Evolutionary conservation across 2,797 vertebrate genomes (phyloP).

Genomic region (Anguilla marmorata): DNA sequence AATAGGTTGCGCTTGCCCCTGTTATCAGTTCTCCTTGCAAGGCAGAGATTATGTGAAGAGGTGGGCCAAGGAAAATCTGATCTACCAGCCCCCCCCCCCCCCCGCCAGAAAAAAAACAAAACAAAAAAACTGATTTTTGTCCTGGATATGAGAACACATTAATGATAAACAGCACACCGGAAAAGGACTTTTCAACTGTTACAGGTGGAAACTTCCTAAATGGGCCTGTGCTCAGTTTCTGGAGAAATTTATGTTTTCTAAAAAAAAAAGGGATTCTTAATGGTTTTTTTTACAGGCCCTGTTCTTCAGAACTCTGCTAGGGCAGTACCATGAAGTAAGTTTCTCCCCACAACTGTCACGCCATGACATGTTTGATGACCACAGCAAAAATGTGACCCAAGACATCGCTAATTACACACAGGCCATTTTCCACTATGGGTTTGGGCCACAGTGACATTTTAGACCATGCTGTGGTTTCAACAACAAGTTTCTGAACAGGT

Average conservation of each 20-base stretch:
- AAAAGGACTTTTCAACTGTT: constrained; percentile 53
- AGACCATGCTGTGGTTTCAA: neutral
- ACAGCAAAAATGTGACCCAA: constrained; percentile 34
- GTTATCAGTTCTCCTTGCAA: constrained; percentile 63
- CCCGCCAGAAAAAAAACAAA: neutral
- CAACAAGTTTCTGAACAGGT: neutral
- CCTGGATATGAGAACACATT: neutral
- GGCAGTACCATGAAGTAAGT: constrained; percentile 42
- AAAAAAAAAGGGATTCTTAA: constrained; percentile 18
- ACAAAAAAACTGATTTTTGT: neutral
- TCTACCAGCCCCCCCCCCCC: neutral
- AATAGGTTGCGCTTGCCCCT: constrained; percentile 49
- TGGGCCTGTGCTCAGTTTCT: constrained; percentile 48
- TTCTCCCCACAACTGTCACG: constrained; percentile 53
- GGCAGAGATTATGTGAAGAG: constrained; percentile 55
- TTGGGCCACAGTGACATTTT: neutral
- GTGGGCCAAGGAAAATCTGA: constrained; percentile 64
- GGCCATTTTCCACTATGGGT: constrained; percentile 12
- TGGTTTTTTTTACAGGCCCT: constrained; percentile 52
- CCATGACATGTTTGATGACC: constrained; percentile 41
- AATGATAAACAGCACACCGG: constrained; percentile 32
- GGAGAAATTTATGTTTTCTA: neutral
- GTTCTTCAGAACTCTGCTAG: constrained; percentile 53
- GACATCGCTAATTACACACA: constrained; percentile 56
- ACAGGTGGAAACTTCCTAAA: constrained; percentile 69